Percentiles rank a stretch among this genome's conserved stretches.
Evolutionary conservation across 2,113 vertebrate genomes (phyloP).

Genomic region (Mionectes macconnelli): DNA sequence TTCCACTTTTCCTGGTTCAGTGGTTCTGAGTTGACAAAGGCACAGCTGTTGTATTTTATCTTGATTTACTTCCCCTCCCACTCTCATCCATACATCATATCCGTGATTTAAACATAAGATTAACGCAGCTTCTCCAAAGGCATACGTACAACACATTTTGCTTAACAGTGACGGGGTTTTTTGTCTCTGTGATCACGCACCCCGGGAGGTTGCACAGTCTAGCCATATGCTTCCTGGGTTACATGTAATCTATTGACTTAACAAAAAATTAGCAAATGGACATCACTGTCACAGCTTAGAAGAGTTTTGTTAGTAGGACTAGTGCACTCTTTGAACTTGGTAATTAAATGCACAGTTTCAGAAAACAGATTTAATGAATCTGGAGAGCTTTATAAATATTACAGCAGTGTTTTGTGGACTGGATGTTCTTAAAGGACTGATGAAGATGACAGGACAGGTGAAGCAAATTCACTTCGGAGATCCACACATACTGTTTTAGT

Average conservation of each 20-base stretch:
- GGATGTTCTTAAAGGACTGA: background rate
- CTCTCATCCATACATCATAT: background rate
- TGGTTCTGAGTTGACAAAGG: background rate
- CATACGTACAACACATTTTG: background rate
- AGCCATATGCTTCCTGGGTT: background rate
- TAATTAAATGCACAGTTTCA: background rate
- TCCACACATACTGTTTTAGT: background rate
- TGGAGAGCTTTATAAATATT: slow-evolving; percentile 47
- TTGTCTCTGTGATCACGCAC: background rate
- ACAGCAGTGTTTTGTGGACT: slow-evolving; percentile 45
- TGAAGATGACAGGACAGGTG: slow-evolving; percentile 1
- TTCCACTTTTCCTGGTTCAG: background rate
- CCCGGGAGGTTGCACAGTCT: background rate
- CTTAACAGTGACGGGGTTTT: background rate
- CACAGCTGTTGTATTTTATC: background rate
- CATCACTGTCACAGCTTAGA: background rate
- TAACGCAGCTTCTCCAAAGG: background rate
- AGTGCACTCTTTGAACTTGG: background rate
- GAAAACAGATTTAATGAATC: slow-evolving; percentile 15
- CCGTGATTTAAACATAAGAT: background rate
- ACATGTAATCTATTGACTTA: background rate
- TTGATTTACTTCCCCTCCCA: background rate
- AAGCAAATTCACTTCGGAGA: slow-evolving; percentile 12
- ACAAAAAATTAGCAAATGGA: background rate
- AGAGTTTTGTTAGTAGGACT: background rate